A percentile compares a stretch with the other conserved stretches of the same genome.
Conservation (phyloP, 2,113 vertebrate genomes). For the Alexandromys fortis region DNA sequence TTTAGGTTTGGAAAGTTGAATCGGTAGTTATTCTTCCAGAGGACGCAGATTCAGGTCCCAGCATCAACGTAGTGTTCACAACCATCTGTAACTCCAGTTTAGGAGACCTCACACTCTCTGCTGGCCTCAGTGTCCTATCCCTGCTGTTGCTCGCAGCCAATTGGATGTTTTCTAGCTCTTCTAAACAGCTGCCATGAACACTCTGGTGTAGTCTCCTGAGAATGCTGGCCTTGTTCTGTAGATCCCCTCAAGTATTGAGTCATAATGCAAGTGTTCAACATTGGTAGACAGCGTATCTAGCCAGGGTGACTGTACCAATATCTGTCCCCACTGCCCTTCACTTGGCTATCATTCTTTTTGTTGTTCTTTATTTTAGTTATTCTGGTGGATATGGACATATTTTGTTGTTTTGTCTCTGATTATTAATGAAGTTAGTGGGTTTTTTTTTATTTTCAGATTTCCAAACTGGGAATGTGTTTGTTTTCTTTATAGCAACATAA, state of each 20-base stretch:
- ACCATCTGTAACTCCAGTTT: neutral
- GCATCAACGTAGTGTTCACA: neutral
- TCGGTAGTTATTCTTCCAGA: neutral
- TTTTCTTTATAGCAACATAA: constrained; percentile 12
- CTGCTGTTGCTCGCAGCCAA: neutral
- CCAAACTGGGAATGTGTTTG: constrained; percentile 16
- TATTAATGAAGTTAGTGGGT: neutral
- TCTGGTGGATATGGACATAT: neutral
- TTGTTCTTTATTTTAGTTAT: neutral
- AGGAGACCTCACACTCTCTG: neutral
- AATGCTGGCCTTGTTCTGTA: neutral
- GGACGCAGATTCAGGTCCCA: neutral
- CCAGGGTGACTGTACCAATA: neutral
- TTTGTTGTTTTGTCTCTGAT: constrained; percentile 11
- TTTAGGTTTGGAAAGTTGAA: neutral
- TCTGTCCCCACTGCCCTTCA: neutral
- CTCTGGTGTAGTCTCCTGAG: neutral
- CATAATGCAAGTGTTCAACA: neutral
- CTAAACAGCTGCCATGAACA: neutral
- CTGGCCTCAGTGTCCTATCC: neutral
- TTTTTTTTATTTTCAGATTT: constrained; percentile 25
- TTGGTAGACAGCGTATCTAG: neutral
- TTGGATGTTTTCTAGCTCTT: neutral
- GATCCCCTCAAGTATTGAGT: neutral
- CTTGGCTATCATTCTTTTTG: neutral